Evolutionary conservation across 2,797 vertebrate species (phyloP).

Genomic region (Sphenodon punctatus): DNA sequence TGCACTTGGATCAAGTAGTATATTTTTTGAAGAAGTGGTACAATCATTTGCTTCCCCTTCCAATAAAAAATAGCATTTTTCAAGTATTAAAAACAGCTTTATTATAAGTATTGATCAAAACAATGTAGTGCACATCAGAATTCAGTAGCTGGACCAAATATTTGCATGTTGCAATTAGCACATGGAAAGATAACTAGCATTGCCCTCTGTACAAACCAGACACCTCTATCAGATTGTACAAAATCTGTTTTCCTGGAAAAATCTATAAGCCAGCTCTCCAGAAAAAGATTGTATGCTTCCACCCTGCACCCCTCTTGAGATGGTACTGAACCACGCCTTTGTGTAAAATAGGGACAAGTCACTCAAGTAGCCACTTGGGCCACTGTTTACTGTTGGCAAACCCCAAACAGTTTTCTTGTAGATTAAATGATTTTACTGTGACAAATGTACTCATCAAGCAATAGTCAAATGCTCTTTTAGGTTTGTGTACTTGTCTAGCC

Average conservation of each 20-base stretch:
- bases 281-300: background rate
- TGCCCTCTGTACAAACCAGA: too few relatives aligned
- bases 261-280: background rate
- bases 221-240: too few relatives aligned
- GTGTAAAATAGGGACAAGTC: background rate
- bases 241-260: background rate
- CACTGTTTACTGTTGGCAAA: background rate
- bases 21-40: background rate
- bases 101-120: background rate
- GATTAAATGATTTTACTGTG: slow-evolving; percentile 1
- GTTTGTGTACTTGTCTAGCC: background rate
- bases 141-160: background rate
- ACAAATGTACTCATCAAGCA: background rate
- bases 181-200: too few relatives aligned
- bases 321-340: background rate
- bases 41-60: background rate
- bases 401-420: background rate
- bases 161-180: background rate
- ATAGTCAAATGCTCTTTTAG: background rate
- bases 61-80: background rate
- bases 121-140: background rate
- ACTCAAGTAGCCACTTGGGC: background rate
- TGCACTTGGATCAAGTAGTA: background rate
- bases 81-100: background rate
- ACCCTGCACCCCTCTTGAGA: background rate